phyloP scores from a whole-genome alignment of 1,140 invertebrate genomes.

The Amphibalanus amphitrite region DNA sequence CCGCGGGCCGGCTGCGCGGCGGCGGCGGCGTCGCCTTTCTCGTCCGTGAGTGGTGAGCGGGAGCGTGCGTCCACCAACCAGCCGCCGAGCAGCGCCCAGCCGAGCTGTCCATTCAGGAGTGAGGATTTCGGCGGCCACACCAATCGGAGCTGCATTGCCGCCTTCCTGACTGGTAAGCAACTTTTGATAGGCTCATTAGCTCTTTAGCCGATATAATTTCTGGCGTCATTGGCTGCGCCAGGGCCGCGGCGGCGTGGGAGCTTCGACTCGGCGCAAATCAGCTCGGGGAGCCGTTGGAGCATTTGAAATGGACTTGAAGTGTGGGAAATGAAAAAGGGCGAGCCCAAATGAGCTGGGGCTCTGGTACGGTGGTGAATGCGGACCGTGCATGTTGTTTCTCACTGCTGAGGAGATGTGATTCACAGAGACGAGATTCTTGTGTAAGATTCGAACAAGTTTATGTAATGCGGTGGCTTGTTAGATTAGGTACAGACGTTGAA shows the following conservation, averaged over 20 bases:
- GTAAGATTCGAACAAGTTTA: too few relatives aligned
- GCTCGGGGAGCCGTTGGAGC: too few relatives aligned
- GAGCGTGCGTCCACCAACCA: not conserved
- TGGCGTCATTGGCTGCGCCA: not conserved
- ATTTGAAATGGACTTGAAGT: too few relatives aligned
- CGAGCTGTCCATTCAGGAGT: conserved; percentile 2
- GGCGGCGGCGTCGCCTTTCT: not conserved
- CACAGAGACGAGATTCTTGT: too few relatives aligned
- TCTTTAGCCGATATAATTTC: conserved; percentile 1
- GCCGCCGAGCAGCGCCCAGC: not conserved
- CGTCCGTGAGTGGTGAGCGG: conserved; percentile 2
- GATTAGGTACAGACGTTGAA: too few relatives aligned
- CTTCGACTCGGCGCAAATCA: not conserved
- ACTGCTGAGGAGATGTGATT: too few relatives aligned
- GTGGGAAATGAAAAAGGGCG: too few relatives aligned
- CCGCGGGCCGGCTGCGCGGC: too few relatives aligned
- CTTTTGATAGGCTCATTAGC: conserved; percentile 6
- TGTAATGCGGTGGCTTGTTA: too few relatives aligned
- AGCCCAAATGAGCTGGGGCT: too few relatives aligned
- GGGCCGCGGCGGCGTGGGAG: not conserved
- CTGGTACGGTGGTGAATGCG: too few relatives aligned
- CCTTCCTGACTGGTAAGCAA: conserved; percentile 1
- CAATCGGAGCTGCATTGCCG: not conserved
- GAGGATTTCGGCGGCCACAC: not conserved
- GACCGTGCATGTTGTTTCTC: too few relatives aligned